Evolutionary conservation across 64 coral and sea anemone genomes (phyloP), one percentile per base, ranked within the genome.

Genomic region (Pocillopora verrucosa): DNA sequence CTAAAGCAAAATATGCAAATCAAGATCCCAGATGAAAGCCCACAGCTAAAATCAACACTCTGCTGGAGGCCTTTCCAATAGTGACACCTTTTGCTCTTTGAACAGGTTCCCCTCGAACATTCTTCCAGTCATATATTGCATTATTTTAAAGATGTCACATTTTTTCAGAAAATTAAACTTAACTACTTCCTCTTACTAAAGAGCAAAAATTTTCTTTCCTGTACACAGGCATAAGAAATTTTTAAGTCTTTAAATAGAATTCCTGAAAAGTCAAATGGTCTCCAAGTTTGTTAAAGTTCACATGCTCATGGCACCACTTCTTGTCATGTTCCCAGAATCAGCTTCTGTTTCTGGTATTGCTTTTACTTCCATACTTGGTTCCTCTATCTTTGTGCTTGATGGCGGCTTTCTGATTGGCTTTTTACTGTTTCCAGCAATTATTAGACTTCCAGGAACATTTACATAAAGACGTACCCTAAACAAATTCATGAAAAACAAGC

Each of bases 371-470:
- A 60, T 19, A 35, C 80, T 91, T 22, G 68, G 69, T 36, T 72
- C 58, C 61, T 72, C 82, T 59, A 91, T 75, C 61, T 91, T 91
- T 11, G 59, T 91, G 72, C 89, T 91, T 76, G 89, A 91, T 45
- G 74, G 58, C 7, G 89, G 89, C 56, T 81, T 72, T 69, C 85
- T 79, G 65, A 87, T 92, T 13, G 90, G 90, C 76, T 87, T 84
- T 38, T 92, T 92, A 77, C 84, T 92, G 76, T 75, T 79, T 15
- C 74, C 85, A 59, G 84, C 85, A 25, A 92, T 87, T 26, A 92
- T 92, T 1, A 92, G 75, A 70, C 90, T 92, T 74, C 90, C 90
- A 59, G 90, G 90, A 34, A 92, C 90, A 92, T 92, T 92, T 6
- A 78, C 73, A 65, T 92, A 92, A 58, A 92, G 84, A 16, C 90